Evolutionary conservation across 2,113 vertebrate genomes (phyloP).

Genomic region (Delphinapterus leucas): DNA sequence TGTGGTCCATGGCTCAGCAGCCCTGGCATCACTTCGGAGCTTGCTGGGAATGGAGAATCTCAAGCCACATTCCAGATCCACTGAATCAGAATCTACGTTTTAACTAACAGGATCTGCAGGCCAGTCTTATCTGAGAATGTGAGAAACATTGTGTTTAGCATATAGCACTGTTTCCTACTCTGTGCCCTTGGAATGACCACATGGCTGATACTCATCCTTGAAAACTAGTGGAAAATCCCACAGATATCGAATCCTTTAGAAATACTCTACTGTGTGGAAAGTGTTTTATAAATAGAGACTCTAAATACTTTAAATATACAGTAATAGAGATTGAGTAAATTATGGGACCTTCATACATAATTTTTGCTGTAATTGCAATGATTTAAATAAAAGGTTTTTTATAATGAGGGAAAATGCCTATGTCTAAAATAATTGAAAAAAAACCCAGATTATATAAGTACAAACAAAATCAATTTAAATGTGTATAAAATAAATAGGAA

Average conservation of each 20-base stretch:
- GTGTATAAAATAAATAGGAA: conserved; percentile 2
- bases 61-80: neutral
- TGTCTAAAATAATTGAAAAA: neutral
- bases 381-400: neutral
- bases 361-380: neutral
- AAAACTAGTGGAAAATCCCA: neutral
- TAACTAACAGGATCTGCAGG: neutral
- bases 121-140: neutral
- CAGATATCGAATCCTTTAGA: neutral
- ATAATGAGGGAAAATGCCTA: neutral
- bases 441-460: neutral
- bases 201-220: neutral
- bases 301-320: neutral
- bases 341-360: neutral
- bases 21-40: neutral
- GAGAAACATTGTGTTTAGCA: neutral
- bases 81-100: neutral
- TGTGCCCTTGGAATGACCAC: neutral
- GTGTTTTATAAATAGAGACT: neutral
- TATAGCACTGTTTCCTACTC: neutral
- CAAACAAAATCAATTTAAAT: neutral
- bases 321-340: neutral
- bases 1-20: neutral
- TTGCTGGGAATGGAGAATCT: neutral
- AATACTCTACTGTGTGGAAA: neutral